A percentile compares a stretch with the other conserved stretches of the same genome.
These are phyloP conservation scores for Echinarachnius parma DNA, from an alignment of 53 echinoderm and acorn worm genomes.

Conservation along the genomic window DNA sequence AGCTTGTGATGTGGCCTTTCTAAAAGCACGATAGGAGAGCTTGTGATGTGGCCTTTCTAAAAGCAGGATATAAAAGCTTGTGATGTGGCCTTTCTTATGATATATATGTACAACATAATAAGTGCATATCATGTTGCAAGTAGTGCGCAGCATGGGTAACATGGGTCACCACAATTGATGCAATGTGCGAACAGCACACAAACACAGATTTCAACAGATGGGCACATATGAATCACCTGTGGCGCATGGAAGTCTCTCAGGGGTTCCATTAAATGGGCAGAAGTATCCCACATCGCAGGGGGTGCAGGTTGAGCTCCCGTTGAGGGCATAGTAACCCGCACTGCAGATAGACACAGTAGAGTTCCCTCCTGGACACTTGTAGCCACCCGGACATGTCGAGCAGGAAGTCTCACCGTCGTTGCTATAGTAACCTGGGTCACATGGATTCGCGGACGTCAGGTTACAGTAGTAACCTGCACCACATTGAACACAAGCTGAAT, in stretches of 20 bases:
- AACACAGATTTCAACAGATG: slow-evolving; percentile 42
- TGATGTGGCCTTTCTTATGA: too few species aligned
- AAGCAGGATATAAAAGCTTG: too few species aligned
- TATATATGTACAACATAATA: too few species aligned
- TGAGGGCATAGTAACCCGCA: slow-evolving; percentile 55
- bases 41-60: too few species aligned
- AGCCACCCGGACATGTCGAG: slow-evolving; percentile 56
- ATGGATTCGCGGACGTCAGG: slow-evolving; percentile 31
- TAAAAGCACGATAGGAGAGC: too few species aligned
- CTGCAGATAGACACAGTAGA: slow-evolving; percentile 43
- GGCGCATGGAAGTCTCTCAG: slow-evolving; percentile 59
- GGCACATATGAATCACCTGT: slow-evolving; percentile 67
- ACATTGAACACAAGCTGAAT: slow-evolving; percentile 33
- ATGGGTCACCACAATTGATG: slow-evolving; percentile 52
- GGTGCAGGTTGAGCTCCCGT: slow-evolving; percentile 59
- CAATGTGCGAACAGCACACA: slow-evolving; percentile 50
- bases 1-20: too few species aligned
- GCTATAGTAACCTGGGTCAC: slow-evolving; percentile 62
- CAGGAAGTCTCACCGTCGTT: slow-evolving; percentile 46
- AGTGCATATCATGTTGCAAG: too few species aligned
- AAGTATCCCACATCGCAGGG: slow-evolving; percentile 67
- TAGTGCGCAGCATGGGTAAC: slow-evolving; percentile 48
- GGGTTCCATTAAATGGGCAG: slow-evolving; percentile 75
- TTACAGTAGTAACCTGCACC: slow-evolving; percentile 47
- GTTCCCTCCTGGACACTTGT: slow-evolving; percentile 43